These are phyloP conservation scores for human DNA, from an alignment of 2,113 vertebrate genomes.

Conservation along the genomic window DNA sequence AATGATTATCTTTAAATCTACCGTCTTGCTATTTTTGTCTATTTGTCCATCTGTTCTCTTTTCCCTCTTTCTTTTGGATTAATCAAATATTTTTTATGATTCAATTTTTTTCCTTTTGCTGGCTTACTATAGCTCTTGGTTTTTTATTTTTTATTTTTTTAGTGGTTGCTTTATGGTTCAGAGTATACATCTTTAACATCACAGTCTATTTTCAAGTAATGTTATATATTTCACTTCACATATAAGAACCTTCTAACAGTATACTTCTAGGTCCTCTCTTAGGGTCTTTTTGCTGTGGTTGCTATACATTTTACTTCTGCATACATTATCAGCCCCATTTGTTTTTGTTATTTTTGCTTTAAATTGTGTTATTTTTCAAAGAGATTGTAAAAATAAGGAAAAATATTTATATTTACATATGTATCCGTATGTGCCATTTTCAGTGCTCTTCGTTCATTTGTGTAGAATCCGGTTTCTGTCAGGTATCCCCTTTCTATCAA, in stretches of 20 bases:
- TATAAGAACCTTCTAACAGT: not conserved
- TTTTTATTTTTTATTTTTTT: slow-evolving; percentile 24
- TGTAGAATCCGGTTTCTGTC: not conserved
- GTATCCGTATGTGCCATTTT: not conserved
- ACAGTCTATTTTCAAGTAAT: not conserved
- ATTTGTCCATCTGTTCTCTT: not conserved
- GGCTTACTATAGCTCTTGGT: not conserved
- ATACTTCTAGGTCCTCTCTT: not conserved
- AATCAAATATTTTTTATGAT: not conserved
- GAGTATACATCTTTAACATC: not conserved
- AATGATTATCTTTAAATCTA: not conserved
- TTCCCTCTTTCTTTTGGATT: not conserved
- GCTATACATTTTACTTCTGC: not conserved
- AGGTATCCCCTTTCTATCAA: not conserved
- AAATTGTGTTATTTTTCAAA: not conserved
- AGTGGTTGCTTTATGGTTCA: not conserved
- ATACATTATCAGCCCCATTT: not conserved
- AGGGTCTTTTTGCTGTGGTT: not conserved
- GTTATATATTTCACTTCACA: not conserved
- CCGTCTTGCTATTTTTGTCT: not conserved
- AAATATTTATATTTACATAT: not conserved
- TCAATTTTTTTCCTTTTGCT: not conserved
- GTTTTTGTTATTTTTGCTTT: slow-evolving; percentile 14
- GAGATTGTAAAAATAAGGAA: not conserved
- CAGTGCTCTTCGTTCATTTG: not conserved